Conservation (phyloP, 2,888 invertebrate species). For the Plusia festucae region DNA sequence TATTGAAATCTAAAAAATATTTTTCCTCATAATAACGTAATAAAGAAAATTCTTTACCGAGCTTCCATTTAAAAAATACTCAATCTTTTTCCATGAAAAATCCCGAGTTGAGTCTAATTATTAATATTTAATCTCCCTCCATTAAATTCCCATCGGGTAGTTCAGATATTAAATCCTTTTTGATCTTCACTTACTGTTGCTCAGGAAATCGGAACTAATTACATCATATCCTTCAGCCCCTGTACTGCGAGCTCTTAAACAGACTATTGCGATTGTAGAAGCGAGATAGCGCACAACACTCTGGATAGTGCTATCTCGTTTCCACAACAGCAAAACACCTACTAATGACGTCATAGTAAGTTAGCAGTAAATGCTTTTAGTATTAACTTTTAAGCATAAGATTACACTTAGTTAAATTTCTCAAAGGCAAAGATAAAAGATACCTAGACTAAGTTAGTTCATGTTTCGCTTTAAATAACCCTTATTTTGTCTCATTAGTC, state of each 20-base stretch:
- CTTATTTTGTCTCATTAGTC: background rate
- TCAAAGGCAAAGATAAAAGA: conserved; percentile 23
- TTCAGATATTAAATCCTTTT: conserved; percentile 30
- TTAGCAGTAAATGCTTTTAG: conserved; percentile 26
- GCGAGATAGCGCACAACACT: too few species aligned
- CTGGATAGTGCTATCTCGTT: too few species aligned
- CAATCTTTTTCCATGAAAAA: conserved; percentile 14
- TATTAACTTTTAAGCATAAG: conserved; percentile 17
- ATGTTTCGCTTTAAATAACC: background rate
- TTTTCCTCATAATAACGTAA: background rate
- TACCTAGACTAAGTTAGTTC: background rate
- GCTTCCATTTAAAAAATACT: conserved; percentile 4
- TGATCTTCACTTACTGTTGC: conserved; percentile 22
- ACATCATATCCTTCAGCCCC: conserved; percentile 17
- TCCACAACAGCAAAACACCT: too few species aligned
- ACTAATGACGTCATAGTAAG: too few species aligned
- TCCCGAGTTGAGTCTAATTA: conserved; percentile 27
- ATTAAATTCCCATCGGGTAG: conserved; percentile 10
- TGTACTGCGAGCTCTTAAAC: too few species aligned
- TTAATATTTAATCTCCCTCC: conserved; percentile 25
- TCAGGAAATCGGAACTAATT: conserved; percentile 44
- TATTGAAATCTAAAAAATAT: too few species aligned
- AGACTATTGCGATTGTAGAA: too few species aligned
- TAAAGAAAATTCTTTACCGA: background rate
- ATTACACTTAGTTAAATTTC: conserved; percentile 18